Percentiles rank a stretch among this genome's conserved stretches.
phyloP scores from a whole-genome alignment of 1,140 invertebrate genomes.

The Lineus longissimus region DNA sequence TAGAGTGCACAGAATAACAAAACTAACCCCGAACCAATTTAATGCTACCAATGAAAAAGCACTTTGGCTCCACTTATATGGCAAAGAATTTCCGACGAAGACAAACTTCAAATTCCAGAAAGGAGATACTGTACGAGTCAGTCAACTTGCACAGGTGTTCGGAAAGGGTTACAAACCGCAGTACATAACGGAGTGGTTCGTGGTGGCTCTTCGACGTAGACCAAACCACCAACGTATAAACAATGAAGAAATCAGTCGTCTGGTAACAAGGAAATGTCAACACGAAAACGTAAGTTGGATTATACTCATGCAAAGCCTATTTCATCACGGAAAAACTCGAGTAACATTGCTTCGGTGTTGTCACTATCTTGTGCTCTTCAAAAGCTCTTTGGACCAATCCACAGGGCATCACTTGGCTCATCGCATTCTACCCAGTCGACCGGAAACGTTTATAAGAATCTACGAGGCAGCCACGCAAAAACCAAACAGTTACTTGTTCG shows the following conservation, averaged over 20 bases:
- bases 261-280: not conserved
- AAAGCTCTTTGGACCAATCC: too few relatives aligned
- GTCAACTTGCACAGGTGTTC: too few relatives aligned
- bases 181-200: too few relatives aligned
- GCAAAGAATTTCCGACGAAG: not conserved
- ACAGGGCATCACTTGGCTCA: too few relatives aligned
- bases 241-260: too few relatives aligned
- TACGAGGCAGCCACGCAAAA: too few relatives aligned
- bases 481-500: not conserved
- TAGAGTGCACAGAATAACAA: slow-evolving; percentile 48
- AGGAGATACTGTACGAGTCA: too few relatives aligned
- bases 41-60: not conserved
- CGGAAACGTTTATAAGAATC: too few relatives aligned
- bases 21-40: slow-evolving; percentile 42
- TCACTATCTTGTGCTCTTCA: not conserved
- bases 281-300: not conserved
- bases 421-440: too few relatives aligned
- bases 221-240: not conserved
- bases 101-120: too few relatives aligned
- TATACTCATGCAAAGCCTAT: not conserved
- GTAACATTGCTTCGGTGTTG: not conserved
- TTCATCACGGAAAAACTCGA: not conserved
- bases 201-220: not conserved
- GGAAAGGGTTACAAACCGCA: too few relatives aligned
- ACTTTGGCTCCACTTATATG: not conserved